Conservation (phyloP, 2,888 invertebrate genomes). For the Cataglyphis cursor region DNA sequence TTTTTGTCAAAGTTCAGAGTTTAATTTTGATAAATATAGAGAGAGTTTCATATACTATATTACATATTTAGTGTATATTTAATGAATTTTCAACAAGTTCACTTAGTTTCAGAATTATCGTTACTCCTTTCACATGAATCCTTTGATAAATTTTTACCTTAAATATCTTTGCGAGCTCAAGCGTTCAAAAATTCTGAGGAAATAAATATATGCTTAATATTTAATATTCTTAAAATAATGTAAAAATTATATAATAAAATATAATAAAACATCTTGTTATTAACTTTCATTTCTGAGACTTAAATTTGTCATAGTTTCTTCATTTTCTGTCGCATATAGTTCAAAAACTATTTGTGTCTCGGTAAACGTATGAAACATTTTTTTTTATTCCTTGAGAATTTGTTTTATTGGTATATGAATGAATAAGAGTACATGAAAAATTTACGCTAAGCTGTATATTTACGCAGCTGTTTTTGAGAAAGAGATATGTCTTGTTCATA, state of each 20-base stretch:
- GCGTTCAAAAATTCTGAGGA: neutral
- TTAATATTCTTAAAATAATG: neutral
- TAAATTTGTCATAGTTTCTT: neutral
- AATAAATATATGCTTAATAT: neutral
- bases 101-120: neutral
- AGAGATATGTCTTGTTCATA: conserved; percentile 7
- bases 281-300: neutral
- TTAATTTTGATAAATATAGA: neutral
- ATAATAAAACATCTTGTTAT: neutral
- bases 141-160: neutral
- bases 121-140: neutral
- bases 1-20: neutral
- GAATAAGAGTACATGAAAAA: neutral
- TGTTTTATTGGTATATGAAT: neutral
- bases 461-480: neutral
- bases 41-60: neutral
- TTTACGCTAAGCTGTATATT: neutral
- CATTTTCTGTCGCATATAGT: neutral
- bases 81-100: neutral
- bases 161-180: neutral
- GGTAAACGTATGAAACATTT: neutral
- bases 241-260: neutral
- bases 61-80: neutral
- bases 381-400: neutral
- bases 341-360: neutral